A percentile compares a stretch with the other conserved stretches of the same genome.
phyloP scores from a whole-genome alignment of 2,888 invertebrate genomes.

The Oxystoma pomonae region DNA sequence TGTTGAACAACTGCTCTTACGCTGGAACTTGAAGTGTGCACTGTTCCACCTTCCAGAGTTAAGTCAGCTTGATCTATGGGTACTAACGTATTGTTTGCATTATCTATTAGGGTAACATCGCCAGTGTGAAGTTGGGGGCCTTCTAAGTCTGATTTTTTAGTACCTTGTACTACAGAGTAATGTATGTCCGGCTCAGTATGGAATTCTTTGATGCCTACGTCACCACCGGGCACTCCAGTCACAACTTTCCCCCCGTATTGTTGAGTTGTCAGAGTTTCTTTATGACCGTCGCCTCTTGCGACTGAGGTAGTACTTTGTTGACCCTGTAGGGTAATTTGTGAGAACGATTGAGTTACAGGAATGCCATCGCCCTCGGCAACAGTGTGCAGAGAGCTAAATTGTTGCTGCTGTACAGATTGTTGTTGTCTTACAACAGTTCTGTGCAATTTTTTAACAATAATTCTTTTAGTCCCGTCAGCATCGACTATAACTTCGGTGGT shows the following conservation, averaged over 20 bases:
- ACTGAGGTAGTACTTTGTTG: slow-evolving; percentile 59
- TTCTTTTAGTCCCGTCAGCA: slow-evolving; percentile 75
- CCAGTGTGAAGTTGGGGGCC: slow-evolving; percentile 46
- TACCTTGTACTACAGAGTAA: slow-evolving; percentile 56
- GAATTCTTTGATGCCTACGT: slow-evolving; percentile 62
- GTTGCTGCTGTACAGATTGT: slow-evolving; percentile 61
- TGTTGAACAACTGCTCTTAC: slow-evolving; percentile 79
- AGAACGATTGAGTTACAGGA: slow-evolving; percentile 54
- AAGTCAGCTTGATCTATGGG: slow-evolving; percentile 34
- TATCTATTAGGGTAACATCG: slow-evolving; percentile 45
- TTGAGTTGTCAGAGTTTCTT: slow-evolving; percentile 59
- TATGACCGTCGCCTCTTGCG: slow-evolving; percentile 57
- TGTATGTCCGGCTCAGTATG: slow-evolving; percentile 59
- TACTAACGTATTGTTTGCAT: slow-evolving; percentile 37
- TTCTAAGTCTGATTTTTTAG: slow-evolving; percentile 49
- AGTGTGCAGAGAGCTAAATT: slow-evolving; percentile 55
- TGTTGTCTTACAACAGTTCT: slow-evolving; percentile 64
- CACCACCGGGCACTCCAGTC: slow-evolving; percentile 60
- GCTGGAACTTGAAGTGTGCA: slow-evolving; percentile 63
- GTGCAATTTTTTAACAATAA: slow-evolving; percentile 70
- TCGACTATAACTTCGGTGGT: slow-evolving; percentile 78
- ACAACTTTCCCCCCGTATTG: slow-evolving; percentile 62
- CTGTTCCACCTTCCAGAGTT: slow-evolving; percentile 40
- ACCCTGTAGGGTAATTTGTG: slow-evolving; percentile 58
- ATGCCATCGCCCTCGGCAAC: slow-evolving; percentile 53